Evolutionary conservation across 2,797 vertebrate genomes (phyloP).

Genomic region (Brachymystax lenok): DNA sequence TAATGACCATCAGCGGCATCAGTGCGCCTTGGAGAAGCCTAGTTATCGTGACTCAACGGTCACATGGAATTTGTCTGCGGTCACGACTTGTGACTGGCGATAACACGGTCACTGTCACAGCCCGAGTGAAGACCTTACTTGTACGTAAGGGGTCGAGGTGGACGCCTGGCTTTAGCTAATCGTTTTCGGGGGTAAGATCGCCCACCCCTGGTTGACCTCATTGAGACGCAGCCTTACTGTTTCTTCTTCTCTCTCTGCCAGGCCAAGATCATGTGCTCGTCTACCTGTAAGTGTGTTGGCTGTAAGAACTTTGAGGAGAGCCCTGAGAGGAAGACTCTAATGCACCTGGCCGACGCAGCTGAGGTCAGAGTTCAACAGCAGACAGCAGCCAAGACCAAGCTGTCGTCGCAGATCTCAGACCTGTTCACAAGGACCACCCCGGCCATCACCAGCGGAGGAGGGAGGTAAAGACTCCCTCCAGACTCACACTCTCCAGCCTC

Average conservation of each 20-base stretch:
- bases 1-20: too few relatives aligned
- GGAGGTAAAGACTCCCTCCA: constrained; percentile 80
- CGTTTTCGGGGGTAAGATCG: too few relatives aligned
- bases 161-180: too few relatives aligned
- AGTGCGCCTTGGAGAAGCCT: too few relatives aligned
- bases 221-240: neutral
- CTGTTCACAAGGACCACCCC: constrained; percentile 90
- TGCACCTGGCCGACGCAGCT: constrained; percentile 97
- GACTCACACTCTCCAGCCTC: neutral
- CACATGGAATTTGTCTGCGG: too few relatives aligned
- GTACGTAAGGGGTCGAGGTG: too few relatives aligned
- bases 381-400: constrained; percentile 95
- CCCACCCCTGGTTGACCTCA: too few relatives aligned
- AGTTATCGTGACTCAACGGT: too few relatives aligned
- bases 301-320: constrained; percentile 99
- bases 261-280: constrained; percentile 99
- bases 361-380: constrained; percentile 98
- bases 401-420: constrained; percentile 97
- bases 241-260: constrained; percentile 49
- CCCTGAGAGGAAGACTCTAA: constrained; percentile 94
- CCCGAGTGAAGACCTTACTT: too few relatives aligned
- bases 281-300: constrained; percentile 97
- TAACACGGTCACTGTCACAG: too few relatives aligned
- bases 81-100: too few relatives aligned
- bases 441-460: constrained; percentile 86